Evolutionary conservation across 2,113 vertebrate genomes (phyloP).

Genomic region (Dicrurus megarhynchus): DNA sequence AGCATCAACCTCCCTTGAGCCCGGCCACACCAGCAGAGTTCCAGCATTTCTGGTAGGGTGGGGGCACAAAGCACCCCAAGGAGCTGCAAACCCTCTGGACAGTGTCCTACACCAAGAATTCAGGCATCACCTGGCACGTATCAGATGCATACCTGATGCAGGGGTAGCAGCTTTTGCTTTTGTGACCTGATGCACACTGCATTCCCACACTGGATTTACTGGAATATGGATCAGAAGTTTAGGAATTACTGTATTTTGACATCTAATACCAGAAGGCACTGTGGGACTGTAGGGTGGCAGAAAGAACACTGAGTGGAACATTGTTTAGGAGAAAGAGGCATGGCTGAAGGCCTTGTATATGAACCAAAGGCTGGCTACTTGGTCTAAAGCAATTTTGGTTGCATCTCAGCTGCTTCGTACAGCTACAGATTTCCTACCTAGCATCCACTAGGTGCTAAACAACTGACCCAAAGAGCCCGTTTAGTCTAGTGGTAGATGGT

Average conservation of each 20-base stretch:
- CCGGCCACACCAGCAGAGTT: rapidly evolving
- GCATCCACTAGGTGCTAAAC: background rate
- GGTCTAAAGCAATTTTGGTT: background rate
- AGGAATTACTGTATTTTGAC: background rate
- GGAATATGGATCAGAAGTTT: background rate
- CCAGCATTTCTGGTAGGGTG: background rate
- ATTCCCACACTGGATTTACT: background rate
- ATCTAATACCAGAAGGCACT: background rate
- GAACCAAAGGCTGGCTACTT: background rate
- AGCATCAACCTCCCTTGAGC: background rate
- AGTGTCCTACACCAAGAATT: background rate
- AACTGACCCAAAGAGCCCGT: rapidly evolving
- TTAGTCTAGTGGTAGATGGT: background rate
- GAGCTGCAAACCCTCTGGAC: background rate
- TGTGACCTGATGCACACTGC: background rate
- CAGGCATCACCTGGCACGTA: background rate
- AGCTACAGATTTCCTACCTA: background rate
- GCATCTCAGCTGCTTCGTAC: background rate
- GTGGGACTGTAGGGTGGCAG: background rate
- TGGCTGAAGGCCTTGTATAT: background rate
- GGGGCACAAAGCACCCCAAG: background rate
- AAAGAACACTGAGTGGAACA: background rate
- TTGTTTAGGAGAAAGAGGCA: background rate
- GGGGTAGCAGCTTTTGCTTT: background rate
- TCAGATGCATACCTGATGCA: background rate